phyloP scores from a whole-genome alignment of 2,888 invertebrate genomes.

The Cephalotes varians region DNA sequence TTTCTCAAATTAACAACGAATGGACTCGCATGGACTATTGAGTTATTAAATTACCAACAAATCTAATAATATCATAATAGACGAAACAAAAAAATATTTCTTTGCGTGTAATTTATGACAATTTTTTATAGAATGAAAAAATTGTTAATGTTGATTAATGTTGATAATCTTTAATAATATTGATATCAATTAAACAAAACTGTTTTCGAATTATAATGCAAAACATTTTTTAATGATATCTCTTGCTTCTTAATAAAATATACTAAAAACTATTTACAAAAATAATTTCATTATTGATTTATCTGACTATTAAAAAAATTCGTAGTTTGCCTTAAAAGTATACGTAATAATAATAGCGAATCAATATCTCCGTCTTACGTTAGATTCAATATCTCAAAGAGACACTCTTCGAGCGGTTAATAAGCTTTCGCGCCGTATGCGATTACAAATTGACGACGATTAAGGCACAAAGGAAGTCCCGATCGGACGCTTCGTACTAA shows the following conservation, averaged over 20 bases:
- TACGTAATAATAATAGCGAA: not conserved
- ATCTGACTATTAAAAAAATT: not conserved
- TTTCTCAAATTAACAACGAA: constrained; percentile 3
- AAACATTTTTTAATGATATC: not conserved
- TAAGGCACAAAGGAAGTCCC: constrained; percentile 20
- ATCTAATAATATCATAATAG: not conserved
- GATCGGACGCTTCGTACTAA: constrained; percentile 37
- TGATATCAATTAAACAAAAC: not conserved
- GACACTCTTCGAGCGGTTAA: not conserved
- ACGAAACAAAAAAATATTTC: not conserved
- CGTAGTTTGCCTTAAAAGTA: not conserved
- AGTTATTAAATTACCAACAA: constrained; percentile 2
- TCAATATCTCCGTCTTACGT: not conserved
- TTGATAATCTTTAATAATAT: not conserved
- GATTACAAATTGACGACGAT: constrained; percentile 38
- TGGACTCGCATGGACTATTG: not conserved
- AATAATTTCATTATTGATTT: not conserved
- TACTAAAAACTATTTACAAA: not conserved
- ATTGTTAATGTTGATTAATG: not conserved
- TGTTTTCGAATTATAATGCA: not conserved
- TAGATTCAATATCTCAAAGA: not conserved
- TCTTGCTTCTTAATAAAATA: not conserved
- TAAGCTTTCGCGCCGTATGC: constrained; percentile 1
- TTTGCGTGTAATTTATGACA: not conserved
- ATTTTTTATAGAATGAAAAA: not conserved